Conservation (phyloP, 2,888 invertebrate species). For the Diadegma fenestrale region DNA sequence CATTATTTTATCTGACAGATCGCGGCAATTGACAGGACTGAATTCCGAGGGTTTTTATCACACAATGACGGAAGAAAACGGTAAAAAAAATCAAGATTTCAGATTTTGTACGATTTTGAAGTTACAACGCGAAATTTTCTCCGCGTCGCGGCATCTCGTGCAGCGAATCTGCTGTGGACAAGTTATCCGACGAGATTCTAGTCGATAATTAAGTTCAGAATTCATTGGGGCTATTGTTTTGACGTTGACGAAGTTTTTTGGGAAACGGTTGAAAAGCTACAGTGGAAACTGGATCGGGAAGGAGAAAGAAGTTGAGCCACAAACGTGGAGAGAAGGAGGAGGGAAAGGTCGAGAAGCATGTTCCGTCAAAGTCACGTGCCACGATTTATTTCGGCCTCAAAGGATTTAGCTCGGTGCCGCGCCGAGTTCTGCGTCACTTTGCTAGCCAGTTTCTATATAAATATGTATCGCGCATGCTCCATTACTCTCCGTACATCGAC, state of each 20-base stretch:
- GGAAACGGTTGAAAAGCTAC: slow-evolving; percentile 20
- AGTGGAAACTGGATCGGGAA: background rate
- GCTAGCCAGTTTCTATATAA: slow-evolving; percentile 13
- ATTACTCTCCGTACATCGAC: background rate
- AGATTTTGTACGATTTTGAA: background rate
- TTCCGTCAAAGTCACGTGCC: slow-evolving; percentile 58
- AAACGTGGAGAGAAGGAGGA: slow-evolving; percentile 5
- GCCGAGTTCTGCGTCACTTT: slow-evolving; percentile 41
- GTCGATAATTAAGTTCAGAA: slow-evolving; percentile 5
- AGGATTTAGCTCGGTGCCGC: slow-evolving; percentile 49
- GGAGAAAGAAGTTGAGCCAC: slow-evolving; percentile 7
- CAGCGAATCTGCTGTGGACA: background rate
- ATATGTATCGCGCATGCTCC: slow-evolving; percentile 15
- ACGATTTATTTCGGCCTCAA: slow-evolving; percentile 59
- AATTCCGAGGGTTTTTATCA: too few species aligned
- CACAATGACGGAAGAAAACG: too few species aligned
- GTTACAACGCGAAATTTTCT: background rate
- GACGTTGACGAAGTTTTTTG: slow-evolving; percentile 27
- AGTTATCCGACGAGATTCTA: background rate
- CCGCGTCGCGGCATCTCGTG: background rate
- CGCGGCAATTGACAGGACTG: too few species aligned
- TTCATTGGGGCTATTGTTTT: slow-evolving; percentile 3
- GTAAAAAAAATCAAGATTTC: background rate
- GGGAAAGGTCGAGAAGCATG: slow-evolving; percentile 5
- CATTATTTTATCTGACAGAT: background rate